Percentiles rank a stretch among this genome's conserved stretches.
Conservation (phyloP, 2,113 vertebrate species). For the Otus sunia region DNA sequence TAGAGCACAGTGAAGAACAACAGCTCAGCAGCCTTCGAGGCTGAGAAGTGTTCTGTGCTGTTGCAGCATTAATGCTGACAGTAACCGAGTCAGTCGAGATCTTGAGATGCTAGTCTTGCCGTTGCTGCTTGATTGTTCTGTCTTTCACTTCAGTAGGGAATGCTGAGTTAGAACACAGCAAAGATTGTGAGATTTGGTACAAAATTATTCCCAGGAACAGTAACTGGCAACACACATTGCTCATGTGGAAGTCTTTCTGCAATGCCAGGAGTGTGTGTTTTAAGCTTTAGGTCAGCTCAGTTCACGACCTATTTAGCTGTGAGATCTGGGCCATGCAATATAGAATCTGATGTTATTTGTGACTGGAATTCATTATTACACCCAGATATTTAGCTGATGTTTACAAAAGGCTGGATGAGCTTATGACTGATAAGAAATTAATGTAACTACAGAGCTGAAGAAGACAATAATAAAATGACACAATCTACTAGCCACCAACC, state of each 20-base stretch:
- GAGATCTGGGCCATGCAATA: not conserved
- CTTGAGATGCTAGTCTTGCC: not conserved
- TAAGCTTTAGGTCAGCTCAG: not conserved
- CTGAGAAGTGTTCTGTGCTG: not conserved
- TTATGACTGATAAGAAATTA: not conserved
- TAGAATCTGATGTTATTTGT: not conserved
- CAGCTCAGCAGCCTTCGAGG: not conserved
- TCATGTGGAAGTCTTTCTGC: not conserved
- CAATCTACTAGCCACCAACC: not conserved
- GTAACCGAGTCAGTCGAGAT: not conserved
- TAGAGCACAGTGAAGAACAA: not conserved
- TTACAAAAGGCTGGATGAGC: not conserved
- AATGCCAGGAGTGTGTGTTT: not conserved
- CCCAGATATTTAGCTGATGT: not conserved
- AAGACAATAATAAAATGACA: not conserved
- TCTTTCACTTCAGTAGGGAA: not conserved
- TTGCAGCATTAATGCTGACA: not conserved
- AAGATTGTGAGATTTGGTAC: not conserved
- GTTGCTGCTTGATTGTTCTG: not conserved
- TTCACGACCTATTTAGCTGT: not conserved
- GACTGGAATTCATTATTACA: not conserved
- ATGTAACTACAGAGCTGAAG: not conserved
- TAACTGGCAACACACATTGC: not conserved
- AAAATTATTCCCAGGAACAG: not conserved
- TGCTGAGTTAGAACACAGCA: not conserved